Evolutionary conservation across 1,140 invertebrate genomes (phyloP).

Genomic region (Aphidius ervi): DNA sequence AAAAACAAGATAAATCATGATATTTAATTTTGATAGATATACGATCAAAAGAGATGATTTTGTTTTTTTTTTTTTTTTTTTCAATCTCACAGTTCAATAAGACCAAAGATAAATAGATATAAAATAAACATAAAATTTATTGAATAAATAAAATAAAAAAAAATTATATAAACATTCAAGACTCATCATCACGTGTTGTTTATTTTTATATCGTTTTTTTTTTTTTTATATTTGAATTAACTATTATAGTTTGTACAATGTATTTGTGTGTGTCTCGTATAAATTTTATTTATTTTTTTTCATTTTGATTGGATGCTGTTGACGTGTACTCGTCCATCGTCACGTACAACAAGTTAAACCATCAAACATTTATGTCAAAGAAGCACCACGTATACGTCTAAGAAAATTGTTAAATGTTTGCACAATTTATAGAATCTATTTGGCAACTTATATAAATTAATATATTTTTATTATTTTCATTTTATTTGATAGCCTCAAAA

Average conservation of each 20-base stretch:
- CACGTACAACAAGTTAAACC: constrained; percentile 21
- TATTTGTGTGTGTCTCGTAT: too few relatives aligned
- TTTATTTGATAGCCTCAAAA: too few relatives aligned
- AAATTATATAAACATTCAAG: neutral
- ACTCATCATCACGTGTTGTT: constrained; percentile 22
- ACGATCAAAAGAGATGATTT: neutral
- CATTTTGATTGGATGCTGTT: constrained; percentile 36
- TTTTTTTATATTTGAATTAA: neutral
- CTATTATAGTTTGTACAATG: too few relatives aligned
- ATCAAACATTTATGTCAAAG: neutral
- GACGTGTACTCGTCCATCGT: constrained; percentile 20
- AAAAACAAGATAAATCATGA: constrained; percentile 1
- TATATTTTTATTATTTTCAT: too few relatives aligned
- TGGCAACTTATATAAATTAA: too few relatives aligned
- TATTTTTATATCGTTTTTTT: neutral
- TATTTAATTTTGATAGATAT: constrained; percentile 1
- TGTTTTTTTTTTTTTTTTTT: neutral
- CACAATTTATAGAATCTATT: too few relatives aligned
- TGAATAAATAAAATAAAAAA: neutral
- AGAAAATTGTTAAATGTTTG: too few relatives aligned
- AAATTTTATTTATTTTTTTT: constrained; percentile 9
- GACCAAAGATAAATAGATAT: constrained; percentile 13
- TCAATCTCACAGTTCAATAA: too few relatives aligned
- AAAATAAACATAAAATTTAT: constrained; percentile 9
- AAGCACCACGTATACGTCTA: neutral